Conservation (phyloP, 2,797 vertebrate genomes). For the Denticeps clupeoides region DNA sequence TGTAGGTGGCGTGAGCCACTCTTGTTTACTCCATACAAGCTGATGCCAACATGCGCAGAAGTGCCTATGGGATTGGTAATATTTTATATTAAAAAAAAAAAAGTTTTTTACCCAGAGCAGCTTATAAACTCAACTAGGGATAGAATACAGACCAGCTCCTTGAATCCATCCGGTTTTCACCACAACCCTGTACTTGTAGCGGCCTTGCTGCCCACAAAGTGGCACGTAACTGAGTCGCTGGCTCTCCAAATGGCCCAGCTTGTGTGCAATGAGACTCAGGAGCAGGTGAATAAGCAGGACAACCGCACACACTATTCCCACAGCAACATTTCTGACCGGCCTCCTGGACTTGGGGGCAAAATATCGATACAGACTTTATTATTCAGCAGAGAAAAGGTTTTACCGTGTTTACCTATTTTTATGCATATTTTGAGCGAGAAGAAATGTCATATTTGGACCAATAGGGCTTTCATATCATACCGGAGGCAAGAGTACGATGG, state of each 20-base stretch:
- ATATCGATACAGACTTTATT: no score
- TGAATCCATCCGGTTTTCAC: constrained; percentile 65
- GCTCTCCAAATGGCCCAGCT: constrained; percentile 63
- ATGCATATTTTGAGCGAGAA: no score
- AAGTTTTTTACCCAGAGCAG: no score
- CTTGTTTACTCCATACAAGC: constrained; percentile 59
- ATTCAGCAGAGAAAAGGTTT: no score
- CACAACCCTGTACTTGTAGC: constrained; percentile 61
- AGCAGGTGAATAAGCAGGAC: constrained; percentile 58
- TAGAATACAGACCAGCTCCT: constrained; percentile 54
- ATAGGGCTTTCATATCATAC: no score
- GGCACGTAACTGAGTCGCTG: constrained; percentile 50
- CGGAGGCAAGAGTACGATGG: constrained; percentile 58
- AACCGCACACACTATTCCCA: constrained; percentile 51
- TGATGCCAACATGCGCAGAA: constrained; percentile 67
- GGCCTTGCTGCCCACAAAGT: constrained; percentile 56
- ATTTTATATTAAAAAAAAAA: no score
- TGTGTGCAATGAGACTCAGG: constrained; percentile 59
- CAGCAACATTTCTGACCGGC: constrained; percentile 44
- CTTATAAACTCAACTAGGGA: neutral
- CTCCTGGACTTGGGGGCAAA: constrained; percentile 52
- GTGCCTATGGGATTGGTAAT: constrained; percentile 59
- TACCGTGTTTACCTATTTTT: no score
- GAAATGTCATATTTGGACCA: no score
- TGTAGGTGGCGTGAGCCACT: constrained; percentile 65